Percentiles rank a stretch among this genome's conserved stretches.
Conservation (phyloP, 2,797 vertebrate species). For the Rhabdophis nuchalis region DNA sequence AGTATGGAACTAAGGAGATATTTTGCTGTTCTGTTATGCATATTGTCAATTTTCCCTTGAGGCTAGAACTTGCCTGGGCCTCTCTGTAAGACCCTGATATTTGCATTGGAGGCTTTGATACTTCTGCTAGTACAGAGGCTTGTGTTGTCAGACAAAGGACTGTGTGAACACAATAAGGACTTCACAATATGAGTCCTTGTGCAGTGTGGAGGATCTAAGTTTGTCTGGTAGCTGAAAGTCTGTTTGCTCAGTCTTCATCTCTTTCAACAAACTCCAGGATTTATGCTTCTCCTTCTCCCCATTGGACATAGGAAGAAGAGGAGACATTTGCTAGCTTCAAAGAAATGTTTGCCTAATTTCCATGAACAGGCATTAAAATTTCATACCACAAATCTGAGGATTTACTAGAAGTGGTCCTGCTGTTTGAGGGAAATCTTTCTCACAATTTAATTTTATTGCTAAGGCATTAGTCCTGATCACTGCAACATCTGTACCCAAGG, state of each 20-base stretch:
- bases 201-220: neutral
- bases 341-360: slow-evolving; percentile 4
- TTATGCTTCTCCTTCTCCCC: neutral
- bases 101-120: slow-evolving; percentile 44
- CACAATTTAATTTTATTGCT: slow-evolving; percentile 14
- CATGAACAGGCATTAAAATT: neutral
- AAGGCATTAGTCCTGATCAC: neutral
- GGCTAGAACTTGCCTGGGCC: slow-evolving; percentile 33
- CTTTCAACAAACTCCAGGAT: neutral
- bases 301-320: slow-evolving; percentile 6
- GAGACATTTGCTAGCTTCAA: neutral
- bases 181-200: neutral
- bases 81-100: slow-evolving; percentile 38
- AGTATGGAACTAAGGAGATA: slow-evolving; percentile 4
- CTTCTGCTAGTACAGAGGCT: neutral
- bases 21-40: slow-evolving; percentile 29
- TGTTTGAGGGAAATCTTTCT: slow-evolving; percentile 19
- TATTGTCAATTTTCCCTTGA: neutral
- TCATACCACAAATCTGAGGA: slow-evolving; percentile 16
- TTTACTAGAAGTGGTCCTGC: neutral
- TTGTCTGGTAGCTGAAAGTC: slow-evolving; percentile 22
- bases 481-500: neutral
- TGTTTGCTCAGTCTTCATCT: slow-evolving; percentile 24
- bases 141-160: slow-evolving; percentile 30
- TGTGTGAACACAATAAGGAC: neutral